Evolutionary conservation across 2,113 vertebrate genomes (phyloP).

Genomic region (Empidonax alnorum): DNA sequence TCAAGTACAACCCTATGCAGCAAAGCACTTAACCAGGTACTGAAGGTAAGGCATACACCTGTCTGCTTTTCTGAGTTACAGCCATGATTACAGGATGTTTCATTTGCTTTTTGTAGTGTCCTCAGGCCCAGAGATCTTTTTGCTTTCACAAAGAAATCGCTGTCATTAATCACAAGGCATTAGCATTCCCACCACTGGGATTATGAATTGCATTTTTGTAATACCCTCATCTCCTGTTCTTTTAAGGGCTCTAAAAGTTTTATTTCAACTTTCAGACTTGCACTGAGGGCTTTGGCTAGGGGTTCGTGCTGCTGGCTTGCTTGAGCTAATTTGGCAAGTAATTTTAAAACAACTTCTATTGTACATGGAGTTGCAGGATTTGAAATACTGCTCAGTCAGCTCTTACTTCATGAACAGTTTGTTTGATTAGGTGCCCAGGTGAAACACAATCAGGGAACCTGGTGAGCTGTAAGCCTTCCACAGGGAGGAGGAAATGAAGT

Average conservation of each 20-base stretch:
- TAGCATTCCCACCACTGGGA: not conserved
- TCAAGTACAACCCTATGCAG: not conserved
- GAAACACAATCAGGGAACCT: slow-evolving; percentile 15
- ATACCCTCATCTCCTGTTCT: slow-evolving; percentile 20
- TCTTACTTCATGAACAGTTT: slow-evolving; percentile 24
- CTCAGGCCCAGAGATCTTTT: not conserved
- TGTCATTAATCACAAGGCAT: slow-evolving; percentile 23
- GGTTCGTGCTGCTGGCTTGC: slow-evolving; percentile 5
- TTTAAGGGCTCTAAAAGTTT: slow-evolving; percentile 29
- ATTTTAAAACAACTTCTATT: slow-evolving; percentile 51
- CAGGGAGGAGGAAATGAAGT: slow-evolving; percentile 2
- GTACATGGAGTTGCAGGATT: not conserved
- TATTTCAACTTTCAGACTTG: slow-evolving; percentile 43
- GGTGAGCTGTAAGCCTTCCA: slow-evolving; percentile 11
- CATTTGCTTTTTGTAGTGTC: not conserved
- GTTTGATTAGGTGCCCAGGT: slow-evolving; percentile 47
- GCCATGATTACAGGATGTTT: not conserved
- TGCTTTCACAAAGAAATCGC: not conserved
- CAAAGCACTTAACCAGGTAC: not conserved
- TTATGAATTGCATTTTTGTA: slow-evolving; percentile 40
- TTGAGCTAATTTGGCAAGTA: slow-evolving; percentile 52
- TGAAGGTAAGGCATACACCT: not conserved
- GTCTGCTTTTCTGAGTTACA: not conserved
- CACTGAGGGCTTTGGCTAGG: slow-evolving; percentile 30
- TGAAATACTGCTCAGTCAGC: slow-evolving; percentile 52